These are phyloP conservation scores for Cheilosia pagana DNA, from an alignment of 2,888 invertebrate genomes.

Conservation along the genomic window DNA sequence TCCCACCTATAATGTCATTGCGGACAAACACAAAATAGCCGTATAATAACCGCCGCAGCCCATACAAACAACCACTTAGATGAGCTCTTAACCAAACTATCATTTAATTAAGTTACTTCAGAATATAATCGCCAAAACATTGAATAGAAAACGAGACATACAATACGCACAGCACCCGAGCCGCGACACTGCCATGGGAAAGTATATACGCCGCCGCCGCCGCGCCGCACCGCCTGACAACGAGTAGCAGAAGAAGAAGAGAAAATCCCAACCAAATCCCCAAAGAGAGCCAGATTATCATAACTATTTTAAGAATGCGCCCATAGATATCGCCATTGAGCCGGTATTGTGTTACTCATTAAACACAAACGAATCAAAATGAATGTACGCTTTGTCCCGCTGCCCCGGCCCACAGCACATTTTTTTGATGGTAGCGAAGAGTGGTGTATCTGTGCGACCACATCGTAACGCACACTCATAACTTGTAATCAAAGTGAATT, in stretches of 20 bases:
- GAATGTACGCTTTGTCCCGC: slow-evolving; percentile 40
- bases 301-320: slow-evolving; percentile 55
- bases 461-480: slow-evolving; percentile 67
- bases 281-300: slow-evolving; percentile 57
- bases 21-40: slow-evolving; percentile 31
- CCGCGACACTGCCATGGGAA: slow-evolving; percentile 25
- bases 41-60: slow-evolving; percentile 40
- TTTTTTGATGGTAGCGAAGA: slow-evolving; percentile 18
- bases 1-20: neutral
- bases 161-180: slow-evolving; percentile 2
- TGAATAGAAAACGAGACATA: slow-evolving; percentile 30
- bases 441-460: slow-evolving; percentile 64
- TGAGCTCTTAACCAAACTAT: slow-evolving; percentile 49
- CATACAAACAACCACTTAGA: slow-evolving; percentile 47
- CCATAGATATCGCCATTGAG: slow-evolving; percentile 46
- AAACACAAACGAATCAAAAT: slow-evolving; percentile 69
- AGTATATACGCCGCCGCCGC: neutral
- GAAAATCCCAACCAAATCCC: slow-evolving; percentile 33
- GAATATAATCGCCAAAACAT: slow-evolving; percentile 62
- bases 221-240: too few relatives aligned
- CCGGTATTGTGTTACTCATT: slow-evolving; percentile 57
- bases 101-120: slow-evolving; percentile 69
- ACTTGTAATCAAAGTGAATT: slow-evolving; percentile 73
- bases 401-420: slow-evolving; percentile 19
- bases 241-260: neutral